Evolutionary conservation across 2,797 vertebrate genomes (phyloP).

Genomic region (Manis crassicaudata): DNA sequence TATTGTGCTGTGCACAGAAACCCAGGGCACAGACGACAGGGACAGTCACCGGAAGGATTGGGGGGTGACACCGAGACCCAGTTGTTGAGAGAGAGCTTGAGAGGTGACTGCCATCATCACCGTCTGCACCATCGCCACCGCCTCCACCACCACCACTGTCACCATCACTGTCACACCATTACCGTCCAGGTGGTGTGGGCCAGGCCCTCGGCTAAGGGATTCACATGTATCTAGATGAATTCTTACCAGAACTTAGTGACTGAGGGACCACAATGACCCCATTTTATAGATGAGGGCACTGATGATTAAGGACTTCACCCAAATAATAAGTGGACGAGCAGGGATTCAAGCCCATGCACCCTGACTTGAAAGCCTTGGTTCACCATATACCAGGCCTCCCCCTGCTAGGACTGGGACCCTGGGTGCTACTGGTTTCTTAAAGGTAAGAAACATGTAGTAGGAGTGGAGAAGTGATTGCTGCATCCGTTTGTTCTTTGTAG

Average conservation of each 20-base stretch:
- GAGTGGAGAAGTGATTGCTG: neutral
- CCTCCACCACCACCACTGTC: neutral
- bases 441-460: neutral
- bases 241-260: neutral
- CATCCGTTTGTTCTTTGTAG: neutral
- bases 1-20: neutral
- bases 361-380: neutral
- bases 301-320: neutral
- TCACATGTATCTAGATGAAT: neutral
- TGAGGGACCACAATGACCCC: neutral
- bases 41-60: neutral
- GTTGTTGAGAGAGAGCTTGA: neutral
- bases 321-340: neutral
- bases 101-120: neutral
- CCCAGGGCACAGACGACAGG: neutral
- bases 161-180: no score
- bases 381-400: neutral
- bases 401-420: neutral
- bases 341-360: neutral
- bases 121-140: rapidly evolving
- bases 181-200: neutral
- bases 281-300: neutral
- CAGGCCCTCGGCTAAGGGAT: neutral
- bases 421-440: neutral
- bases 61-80: neutral